phyloP scores from a whole-genome alignment of 2,113 vertebrate species.

The Siniperca knerii region DNA sequence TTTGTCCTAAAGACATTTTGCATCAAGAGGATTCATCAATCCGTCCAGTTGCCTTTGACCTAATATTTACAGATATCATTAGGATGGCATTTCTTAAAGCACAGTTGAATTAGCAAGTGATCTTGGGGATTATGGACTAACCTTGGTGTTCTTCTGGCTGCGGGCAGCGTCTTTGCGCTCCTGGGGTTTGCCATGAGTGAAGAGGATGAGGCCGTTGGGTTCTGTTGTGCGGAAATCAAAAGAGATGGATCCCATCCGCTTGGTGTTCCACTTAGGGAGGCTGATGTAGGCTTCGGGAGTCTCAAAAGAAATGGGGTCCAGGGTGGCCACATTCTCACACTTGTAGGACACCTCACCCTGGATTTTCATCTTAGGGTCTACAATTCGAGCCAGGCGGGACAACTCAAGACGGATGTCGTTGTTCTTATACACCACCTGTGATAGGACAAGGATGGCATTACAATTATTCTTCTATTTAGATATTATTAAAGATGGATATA shows the following conservation, averaged over 20 bases:
- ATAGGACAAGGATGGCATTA: not conserved
- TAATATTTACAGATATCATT: not conserved
- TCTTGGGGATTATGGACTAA: constrained; percentile 19
- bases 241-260: constrained; percentile 98
- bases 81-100: not conserved
- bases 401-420: constrained; percentile 98
- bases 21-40: not conserved
- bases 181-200: constrained; percentile 97
- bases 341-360: constrained; percentile 96
- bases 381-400: constrained; percentile 95
- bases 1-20: not conserved
- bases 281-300: constrained; percentile 98
- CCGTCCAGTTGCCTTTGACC: not conserved
- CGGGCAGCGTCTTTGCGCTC: constrained; percentile 91
- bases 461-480: not conserved
- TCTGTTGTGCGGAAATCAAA: constrained; percentile 98
- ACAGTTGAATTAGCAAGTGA: not conserved
- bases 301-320: constrained; percentile 98
- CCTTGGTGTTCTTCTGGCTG: constrained; percentile 97
- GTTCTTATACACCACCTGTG: constrained; percentile 99
- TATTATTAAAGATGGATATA: not conserved
- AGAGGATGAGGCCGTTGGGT: constrained; percentile 97
- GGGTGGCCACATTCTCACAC: constrained; percentile 96
- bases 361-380: constrained; percentile 99
- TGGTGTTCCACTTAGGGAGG: constrained; percentile 99